Percentiles rank a stretch among this genome's conserved stretches.
Conservation (phyloP, 2,113 vertebrate genomes). For the Isurus oxyrinchus region DNA sequence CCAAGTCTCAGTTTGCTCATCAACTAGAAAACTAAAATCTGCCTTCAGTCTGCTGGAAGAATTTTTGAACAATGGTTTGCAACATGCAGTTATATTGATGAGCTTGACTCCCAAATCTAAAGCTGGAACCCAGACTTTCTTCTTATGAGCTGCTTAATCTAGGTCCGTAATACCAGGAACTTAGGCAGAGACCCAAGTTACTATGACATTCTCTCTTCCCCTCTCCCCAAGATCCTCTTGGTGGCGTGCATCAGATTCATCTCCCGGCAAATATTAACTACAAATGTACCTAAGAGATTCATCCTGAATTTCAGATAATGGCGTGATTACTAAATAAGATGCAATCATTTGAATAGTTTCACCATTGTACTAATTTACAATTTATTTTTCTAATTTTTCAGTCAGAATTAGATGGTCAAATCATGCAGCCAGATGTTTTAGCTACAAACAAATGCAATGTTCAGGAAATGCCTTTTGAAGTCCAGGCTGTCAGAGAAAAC, state of each 20-base stretch:
- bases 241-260: not conserved
- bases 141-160: not conserved
- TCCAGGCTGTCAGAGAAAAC: not conserved
- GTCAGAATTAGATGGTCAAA: slow-evolving; percentile 48
- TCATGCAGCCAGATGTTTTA: not conserved
- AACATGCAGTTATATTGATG: not conserved
- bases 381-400: slow-evolving; percentile 42
- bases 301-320: not conserved
- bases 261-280: not conserved
- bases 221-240: not conserved
- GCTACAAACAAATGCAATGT: not conserved
- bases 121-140: not conserved
- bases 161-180: not conserved
- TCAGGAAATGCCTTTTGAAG: not conserved
- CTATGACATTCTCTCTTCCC: not conserved
- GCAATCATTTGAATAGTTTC: not conserved
- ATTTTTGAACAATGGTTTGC: not conserved
- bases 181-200: not conserved
- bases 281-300: not conserved
- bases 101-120: not conserved
- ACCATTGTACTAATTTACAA: not conserved
- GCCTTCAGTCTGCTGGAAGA: not conserved
- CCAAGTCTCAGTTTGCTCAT: not conserved
- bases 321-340: not conserved
- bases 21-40: not conserved